Base-by-base conservation (phyloP, 2,888 invertebrate species). In the Dryocosmus kuriphilus region DNA sequence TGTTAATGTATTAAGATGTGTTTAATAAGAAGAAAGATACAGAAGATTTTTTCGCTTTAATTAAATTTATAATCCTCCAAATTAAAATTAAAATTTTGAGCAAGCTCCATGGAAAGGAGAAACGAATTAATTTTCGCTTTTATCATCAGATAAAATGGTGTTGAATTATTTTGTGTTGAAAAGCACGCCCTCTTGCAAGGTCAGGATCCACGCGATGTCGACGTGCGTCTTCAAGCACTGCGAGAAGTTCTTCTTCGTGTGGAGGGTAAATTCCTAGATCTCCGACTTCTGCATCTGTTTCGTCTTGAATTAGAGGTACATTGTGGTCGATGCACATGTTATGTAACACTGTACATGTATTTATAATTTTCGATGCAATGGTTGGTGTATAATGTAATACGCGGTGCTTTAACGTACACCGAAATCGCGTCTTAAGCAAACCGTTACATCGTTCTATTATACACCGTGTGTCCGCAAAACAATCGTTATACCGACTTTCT, bases 401-500 rank as follows among this genome's bases (percentile, higher is more conserved):
- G 74, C 79, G n/a, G 27, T 77, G 65, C 61, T 79, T 77, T 16
- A 75, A 27, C 4, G 60, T 65, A 61, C 76, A 79, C 27, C 79
- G 74, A 32, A 79, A 79, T 16, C 79, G 51, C 60, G 24, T 73
- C 61, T 77, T 79, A 16, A 76, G 9, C 11, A 41, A n/a, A 0
- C 79, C 79, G 46, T 77, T 79, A n/a, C 74, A 77, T n/a, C 74
- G 30, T 32, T 79, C 77, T 55, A 77, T 77, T 32, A 38, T 38
- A 38, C 38, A 19, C 2, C 74, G 61, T 22, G 61, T 38, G 16
- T 7, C 8, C 6, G 6, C 60, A 11, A 74, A 74, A 19, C 55
- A 22, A 7, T 30, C 19, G 30, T 74, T 74, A 35, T 30, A 60
- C 9, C 30, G n/a, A 22, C 35, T 51, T 63, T 76, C 75, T 8